Percentiles rank a stretch among this genome's conserved stretches.
phyloP scores from a whole-genome alignment of 30 jellyfish, hydroid and myxozoan genomes.

The Pelagia noctiluca region DNA sequence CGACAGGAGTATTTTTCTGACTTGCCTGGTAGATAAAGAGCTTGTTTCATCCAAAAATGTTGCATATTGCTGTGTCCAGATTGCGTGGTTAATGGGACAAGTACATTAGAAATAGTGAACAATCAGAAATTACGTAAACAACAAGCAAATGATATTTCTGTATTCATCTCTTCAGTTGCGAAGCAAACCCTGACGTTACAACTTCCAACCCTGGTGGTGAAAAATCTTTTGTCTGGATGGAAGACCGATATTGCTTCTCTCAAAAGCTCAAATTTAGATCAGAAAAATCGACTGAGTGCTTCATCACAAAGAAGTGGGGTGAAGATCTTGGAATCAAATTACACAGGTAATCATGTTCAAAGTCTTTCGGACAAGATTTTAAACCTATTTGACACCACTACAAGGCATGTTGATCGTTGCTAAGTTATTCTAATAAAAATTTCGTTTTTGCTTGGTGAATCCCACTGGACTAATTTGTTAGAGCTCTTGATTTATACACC shows the following conservation, averaged over 20 bases:
- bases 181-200: conserved; percentile 58
- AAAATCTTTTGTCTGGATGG: conserved; percentile 66
- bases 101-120: no score
- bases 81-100: no score
- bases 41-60: no score
- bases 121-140: neutral
- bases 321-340: neutral
- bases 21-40: no score
- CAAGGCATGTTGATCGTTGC: neutral
- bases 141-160: neutral
- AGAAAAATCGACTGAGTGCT: neutral
- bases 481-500: no score
- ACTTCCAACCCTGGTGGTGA: conserved; percentile 46
- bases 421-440: no score
- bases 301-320: conserved; percentile 32
- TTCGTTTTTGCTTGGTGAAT: no score
- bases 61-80: no score
- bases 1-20: no score
- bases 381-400: neutral
- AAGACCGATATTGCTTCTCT: conserved; percentile 55
- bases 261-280: neutral
- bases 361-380: neutral
- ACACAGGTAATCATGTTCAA: neutral
- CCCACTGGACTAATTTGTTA: no score
- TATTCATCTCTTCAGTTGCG: conserved; percentile 47